Evolutionary conservation across 2,113 vertebrate genomes (phyloP).

Genomic region (Onychostoma macrolepis): DNA sequence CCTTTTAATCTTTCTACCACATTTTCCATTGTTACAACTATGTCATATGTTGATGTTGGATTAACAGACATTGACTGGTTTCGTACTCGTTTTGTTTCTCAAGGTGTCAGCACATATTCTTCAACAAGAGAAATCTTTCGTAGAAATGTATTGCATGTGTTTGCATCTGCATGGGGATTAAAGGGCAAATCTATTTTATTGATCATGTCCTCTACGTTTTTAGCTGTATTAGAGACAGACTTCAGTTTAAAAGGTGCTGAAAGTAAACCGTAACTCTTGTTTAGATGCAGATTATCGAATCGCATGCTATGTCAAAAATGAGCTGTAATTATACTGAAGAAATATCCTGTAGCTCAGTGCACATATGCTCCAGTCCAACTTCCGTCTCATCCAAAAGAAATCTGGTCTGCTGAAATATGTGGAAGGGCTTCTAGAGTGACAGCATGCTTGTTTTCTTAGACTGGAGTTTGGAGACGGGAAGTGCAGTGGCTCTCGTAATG

Average conservation of each 20-base stretch:
- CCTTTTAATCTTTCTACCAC: not conserved
- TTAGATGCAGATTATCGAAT: not conserved
- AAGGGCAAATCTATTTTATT: not conserved
- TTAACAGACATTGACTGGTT: not conserved
- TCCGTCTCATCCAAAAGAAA: not conserved
- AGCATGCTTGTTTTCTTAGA: slow-evolving; percentile 42
- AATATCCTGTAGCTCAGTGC: not conserved
- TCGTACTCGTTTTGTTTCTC: not conserved
- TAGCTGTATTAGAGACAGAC: not conserved
- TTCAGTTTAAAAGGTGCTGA: not conserved
- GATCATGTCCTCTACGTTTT: not conserved
- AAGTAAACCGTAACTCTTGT: slow-evolving; percentile 5
- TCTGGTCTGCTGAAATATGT: not conserved
- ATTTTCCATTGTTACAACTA: not conserved
- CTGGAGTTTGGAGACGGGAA: slow-evolving; percentile 43
- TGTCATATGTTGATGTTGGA: slow-evolving; percentile 16
- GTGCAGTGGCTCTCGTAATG: slow-evolving; percentile 42
- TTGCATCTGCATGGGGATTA: not conserved
- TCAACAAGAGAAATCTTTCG: not conserved
- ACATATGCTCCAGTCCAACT: not conserved
- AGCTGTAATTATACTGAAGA: not conserved
- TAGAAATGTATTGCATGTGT: not conserved
- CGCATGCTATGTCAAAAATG: not conserved
- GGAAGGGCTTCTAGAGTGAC: slow-evolving; percentile 4
- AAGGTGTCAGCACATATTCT: not conserved